These are phyloP conservation scores for Paratrypauchen microcephalus DNA, from an alignment of 2,797 vertebrate species.

Conservation along the genomic window DNA sequence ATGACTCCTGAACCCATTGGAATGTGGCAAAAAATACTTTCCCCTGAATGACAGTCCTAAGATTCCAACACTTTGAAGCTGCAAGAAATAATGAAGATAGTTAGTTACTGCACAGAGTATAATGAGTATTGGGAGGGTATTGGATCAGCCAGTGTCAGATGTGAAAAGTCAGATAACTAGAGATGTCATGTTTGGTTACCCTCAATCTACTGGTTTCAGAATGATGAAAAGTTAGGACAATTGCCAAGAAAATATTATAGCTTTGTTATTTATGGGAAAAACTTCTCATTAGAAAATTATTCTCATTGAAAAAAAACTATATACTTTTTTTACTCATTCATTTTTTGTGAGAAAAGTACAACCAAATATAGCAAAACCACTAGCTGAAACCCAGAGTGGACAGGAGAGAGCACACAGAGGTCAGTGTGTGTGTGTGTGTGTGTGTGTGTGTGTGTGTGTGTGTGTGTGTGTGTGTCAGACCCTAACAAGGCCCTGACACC, in stretches of 20 bases:
- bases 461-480: background rate
- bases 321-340: no score
- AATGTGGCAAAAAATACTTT: conserved; percentile 1
- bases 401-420: background rate
- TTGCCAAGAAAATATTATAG: no score
- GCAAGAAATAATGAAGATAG: background rate
- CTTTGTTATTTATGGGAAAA: no score
- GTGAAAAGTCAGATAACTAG: background rate
- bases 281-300: background rate
- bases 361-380: background rate
- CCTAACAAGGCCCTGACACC: background rate
- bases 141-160: background rate
- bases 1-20: conserved; percentile 2
- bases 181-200: background rate
- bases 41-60: background rate
- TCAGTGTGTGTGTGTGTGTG: background rate
- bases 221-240: no score
- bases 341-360: background rate
- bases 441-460: background rate
- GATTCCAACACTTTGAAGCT: background rate
- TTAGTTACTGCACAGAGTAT: no score
- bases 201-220: background rate
- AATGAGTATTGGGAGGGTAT: background rate
- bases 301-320: background rate
- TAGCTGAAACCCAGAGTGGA: background rate